phyloP scores from a whole-genome alignment of 2,888 invertebrate species.

The Acanthosepion lycidas region DNA sequence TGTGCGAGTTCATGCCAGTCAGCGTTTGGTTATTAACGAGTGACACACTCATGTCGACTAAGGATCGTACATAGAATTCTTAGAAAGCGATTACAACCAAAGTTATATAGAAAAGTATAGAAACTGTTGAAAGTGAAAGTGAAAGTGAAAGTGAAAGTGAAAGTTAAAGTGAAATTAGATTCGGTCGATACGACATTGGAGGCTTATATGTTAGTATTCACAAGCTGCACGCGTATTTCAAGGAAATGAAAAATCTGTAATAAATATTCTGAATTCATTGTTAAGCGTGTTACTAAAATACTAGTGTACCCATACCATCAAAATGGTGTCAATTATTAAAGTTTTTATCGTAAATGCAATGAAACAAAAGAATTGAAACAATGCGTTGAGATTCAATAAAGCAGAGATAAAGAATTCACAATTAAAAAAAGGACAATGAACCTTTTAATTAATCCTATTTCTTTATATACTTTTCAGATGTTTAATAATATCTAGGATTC shows the following conservation, averaged over 20 bases:
- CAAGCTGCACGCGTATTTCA: background rate
- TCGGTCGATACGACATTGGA: background rate
- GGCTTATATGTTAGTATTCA: background rate
- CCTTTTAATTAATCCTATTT: too few species aligned
- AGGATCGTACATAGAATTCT: background rate
- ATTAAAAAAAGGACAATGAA: too few species aligned
- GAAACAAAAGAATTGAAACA: too few species aligned
- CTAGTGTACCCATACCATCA: too few species aligned
- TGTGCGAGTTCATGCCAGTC: background rate
- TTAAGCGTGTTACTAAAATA: background rate
- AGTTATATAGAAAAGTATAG: background rate
- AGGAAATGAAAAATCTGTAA: background rate
- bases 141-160: background rate
- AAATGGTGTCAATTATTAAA: too few species aligned
- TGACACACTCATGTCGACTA: background rate
- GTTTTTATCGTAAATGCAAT: too few species aligned
- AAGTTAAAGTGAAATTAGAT: background rate
- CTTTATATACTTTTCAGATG: too few species aligned
- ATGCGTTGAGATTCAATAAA: too few species aligned
- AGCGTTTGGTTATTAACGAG: background rate
- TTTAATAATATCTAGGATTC: too few species aligned
- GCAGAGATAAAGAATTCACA: too few species aligned
- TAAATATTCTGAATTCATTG: background rate
- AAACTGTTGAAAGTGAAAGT: background rate
- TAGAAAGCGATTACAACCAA: background rate